Evolutionary conservation across 2,888 invertebrate species (phyloP).

Genomic region (Eupithecia pulchellata): DNA sequence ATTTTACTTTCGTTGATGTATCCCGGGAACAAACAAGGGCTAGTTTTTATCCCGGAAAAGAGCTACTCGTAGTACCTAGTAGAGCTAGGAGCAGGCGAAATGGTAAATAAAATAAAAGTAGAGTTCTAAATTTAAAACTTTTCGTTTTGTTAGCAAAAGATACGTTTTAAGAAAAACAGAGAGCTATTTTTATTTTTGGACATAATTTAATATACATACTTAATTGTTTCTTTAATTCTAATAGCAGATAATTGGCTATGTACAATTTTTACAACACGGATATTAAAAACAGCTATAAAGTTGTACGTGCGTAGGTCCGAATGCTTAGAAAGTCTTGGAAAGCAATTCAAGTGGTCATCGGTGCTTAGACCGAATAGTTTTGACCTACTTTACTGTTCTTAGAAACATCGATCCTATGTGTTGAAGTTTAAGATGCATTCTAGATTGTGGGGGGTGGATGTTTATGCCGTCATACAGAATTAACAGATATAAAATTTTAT

Average conservation of each 20-base stretch:
- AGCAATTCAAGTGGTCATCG: constrained; percentile 42
- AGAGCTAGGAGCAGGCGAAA: background rate
- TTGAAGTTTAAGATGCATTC: constrained; percentile 13
- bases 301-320: background rate
- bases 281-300: constrained; percentile 2
- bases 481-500: background rate
- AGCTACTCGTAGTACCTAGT: too few species aligned
- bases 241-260: background rate
- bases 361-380: constrained; percentile 40
- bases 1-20: too few species aligned
- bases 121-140: too few species aligned
- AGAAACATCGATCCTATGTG: constrained; percentile 15
- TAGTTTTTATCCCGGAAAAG: background rate
- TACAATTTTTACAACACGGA: background rate
- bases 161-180: too few species aligned
- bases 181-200: background rate
- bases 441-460: background rate
- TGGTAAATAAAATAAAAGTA: background rate
- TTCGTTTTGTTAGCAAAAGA: too few species aligned
- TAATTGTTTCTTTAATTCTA: background rate
- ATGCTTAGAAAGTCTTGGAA: constrained; percentile 61
- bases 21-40: too few species aligned
- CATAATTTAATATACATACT: background rate
- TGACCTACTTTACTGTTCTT: constrained; percentile 40
- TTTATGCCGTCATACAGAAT: background rate